A percentile compares a stretch with the other conserved stretches of the same genome.
These are phyloP conservation scores for Brachionus manjavacas DNA, from an alignment of 1,140 invertebrate species.

Conservation along the genomic window DNA sequence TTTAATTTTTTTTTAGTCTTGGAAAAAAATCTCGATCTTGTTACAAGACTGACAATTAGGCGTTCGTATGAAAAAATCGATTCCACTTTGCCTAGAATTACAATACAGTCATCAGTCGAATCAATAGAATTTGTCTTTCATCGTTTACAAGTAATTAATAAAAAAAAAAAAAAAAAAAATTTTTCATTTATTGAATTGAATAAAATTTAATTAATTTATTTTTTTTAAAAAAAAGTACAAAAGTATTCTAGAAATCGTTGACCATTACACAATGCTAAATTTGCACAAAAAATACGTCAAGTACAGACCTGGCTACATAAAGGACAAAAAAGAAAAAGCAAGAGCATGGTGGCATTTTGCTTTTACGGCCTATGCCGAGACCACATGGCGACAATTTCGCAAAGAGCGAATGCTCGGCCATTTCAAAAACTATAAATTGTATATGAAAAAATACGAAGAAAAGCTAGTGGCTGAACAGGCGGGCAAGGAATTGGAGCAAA, in stretches of 20 bases:
- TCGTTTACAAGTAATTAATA: slow-evolving; percentile 9
- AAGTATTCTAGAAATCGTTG: slow-evolving; percentile 64
- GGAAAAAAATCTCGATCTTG: slow-evolving; percentile 2
- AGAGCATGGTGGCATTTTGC: slow-evolving; percentile 73
- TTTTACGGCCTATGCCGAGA: slow-evolving; percentile 67
- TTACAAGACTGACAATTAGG: background rate
- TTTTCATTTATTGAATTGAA: too few relatives aligned
- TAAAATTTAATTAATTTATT: slow-evolving; percentile 45
- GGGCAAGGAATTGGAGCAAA: background rate
- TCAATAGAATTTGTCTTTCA: slow-evolving; percentile 33
- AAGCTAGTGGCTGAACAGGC: background rate
- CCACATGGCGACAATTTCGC: slow-evolving; percentile 68
- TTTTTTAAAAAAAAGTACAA: slow-evolving; percentile 61
- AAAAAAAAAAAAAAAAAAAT: too few relatives aligned
- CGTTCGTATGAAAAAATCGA: background rate
- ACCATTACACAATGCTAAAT: slow-evolving; percentile 67
- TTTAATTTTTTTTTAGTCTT: background rate
- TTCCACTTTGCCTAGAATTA: background rate
- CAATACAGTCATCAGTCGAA: slow-evolving; percentile 10
- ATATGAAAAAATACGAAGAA: slow-evolving; percentile 36
- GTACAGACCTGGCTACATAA: slow-evolving; percentile 57
- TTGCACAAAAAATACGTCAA: slow-evolving; percentile 65
- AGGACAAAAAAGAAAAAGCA: slow-evolving; percentile 50
- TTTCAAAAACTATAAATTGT: slow-evolving; percentile 50
- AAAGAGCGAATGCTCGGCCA: slow-evolving; percentile 69